phyloP scores from a whole-genome alignment of 2,888 invertebrate species.

The Cistogaster globosa region DNA sequence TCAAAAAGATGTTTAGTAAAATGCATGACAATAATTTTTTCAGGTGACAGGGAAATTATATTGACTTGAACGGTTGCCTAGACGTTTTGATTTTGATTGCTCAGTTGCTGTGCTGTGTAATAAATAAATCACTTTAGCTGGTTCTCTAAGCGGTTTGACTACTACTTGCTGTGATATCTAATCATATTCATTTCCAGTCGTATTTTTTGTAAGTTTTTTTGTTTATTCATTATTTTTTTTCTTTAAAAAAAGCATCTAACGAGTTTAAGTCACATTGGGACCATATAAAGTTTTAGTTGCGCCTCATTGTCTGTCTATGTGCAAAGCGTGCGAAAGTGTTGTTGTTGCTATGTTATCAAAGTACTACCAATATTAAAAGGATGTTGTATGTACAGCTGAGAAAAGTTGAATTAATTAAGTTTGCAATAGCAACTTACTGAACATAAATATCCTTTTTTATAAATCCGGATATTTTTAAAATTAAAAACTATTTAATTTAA shows the following conservation, averaged over 20 bases:
- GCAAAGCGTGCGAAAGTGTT: constrained; percentile 35
- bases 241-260: constrained; percentile 40
- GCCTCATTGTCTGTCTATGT: constrained; percentile 61
- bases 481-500: background rate
- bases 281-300: constrained; percentile 52
- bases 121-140: constrained; percentile 40
- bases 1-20: background rate
- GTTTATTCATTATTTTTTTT: background rate
- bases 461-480: constrained; percentile 6
- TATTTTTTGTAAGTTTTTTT: constrained; percentile 9
- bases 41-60: constrained; percentile 55
- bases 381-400: too few relatives aligned
- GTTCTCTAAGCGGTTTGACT: constrained; percentile 49
- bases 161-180: constrained; percentile 49
- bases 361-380: too few relatives aligned
- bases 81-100: constrained; percentile 17
- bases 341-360: constrained; percentile 46
- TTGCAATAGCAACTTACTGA: background rate
- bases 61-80: constrained; percentile 24
- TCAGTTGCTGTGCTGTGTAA: constrained; percentile 16
- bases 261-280: constrained; percentile 51
- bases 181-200: constrained; percentile 55
- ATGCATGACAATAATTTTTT: constrained; percentile 7
- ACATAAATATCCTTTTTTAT: background rate
- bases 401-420: constrained; percentile 20